These are phyloP conservation scores for Lochmaea crataegi DNA, from an alignment of 2,888 invertebrate genomes.

Conservation along the genomic window DNA sequence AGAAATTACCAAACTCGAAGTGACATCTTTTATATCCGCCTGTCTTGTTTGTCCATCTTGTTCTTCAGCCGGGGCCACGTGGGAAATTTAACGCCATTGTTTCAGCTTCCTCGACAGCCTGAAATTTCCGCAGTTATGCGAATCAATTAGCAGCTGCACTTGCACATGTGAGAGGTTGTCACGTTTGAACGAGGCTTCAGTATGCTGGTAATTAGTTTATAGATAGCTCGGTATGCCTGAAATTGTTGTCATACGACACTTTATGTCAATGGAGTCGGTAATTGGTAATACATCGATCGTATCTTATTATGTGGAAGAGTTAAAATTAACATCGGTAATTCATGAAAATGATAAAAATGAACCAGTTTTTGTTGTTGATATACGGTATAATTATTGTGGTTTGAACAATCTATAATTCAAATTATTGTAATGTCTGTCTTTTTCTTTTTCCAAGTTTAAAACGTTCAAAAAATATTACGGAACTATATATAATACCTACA, in stretches of 20 bases:
- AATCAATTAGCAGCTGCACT: conserved; percentile 12
- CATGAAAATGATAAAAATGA: no score
- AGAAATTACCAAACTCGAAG: background rate
- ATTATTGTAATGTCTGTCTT: no score
- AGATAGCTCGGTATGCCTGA: background rate
- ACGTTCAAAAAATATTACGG: no score
- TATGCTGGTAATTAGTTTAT: conserved; percentile 9
- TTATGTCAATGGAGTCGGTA: background rate
- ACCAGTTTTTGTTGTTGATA: no score
- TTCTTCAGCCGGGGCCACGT: conserved; percentile 21
- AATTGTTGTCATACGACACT: background rate
- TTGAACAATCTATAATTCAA: no score
- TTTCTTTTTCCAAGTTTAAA: no score
- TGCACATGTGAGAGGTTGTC: conserved; percentile 10
- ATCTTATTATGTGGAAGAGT: background rate
- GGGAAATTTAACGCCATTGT: conserved; percentile 32
- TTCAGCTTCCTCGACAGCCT: conserved; percentile 12
- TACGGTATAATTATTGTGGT: no score
- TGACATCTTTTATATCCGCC: background rate
- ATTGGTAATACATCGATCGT: background rate
- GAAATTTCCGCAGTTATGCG: conserved; percentile 14
- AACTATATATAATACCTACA: no score
- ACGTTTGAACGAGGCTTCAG: conserved; percentile 9
- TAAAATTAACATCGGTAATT: no score
- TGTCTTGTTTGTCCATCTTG: conserved; percentile 19